These are phyloP conservation scores for Vidua macroura DNA, from an alignment of 2,113 vertebrate genomes.

Conservation along the genomic window DNA sequence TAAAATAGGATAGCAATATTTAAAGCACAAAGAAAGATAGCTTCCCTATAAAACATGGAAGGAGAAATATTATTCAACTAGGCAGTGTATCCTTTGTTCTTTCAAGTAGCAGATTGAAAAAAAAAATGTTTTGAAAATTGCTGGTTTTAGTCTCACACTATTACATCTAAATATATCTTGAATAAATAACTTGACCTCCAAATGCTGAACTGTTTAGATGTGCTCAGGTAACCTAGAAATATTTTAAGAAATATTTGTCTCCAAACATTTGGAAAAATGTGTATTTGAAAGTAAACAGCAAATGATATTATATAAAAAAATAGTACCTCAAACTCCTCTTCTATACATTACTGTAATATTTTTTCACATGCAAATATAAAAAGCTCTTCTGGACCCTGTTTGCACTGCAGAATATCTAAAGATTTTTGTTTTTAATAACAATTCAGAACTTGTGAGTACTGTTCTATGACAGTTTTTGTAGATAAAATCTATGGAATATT, in stretches of 20 bases:
- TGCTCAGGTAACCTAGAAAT: not conserved
- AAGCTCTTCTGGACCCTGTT: not conserved
- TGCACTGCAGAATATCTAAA: not conserved
- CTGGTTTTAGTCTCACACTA: not conserved
- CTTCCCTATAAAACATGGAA: not conserved
- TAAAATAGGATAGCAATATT: not conserved
- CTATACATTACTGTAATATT: not conserved
- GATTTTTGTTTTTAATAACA: not conserved
- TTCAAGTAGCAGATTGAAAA: not conserved
- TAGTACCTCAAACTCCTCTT: not conserved
- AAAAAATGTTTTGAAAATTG: not conserved
- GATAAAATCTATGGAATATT: not conserved
- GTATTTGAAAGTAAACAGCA: not conserved
- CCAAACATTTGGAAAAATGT: not conserved
- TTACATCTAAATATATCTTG: not conserved
- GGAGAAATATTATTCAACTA: not conserved
- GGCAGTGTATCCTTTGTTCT: not conserved
- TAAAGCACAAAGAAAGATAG: not conserved
- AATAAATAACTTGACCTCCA: not conserved
- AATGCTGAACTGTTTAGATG: not conserved
- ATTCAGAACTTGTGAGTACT: not conserved
- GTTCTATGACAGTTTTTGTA: not conserved
- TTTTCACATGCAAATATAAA: not conserved
- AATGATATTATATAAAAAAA: not conserved
- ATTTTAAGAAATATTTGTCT: not conserved